A percentile compares a stretch with the other conserved stretches of the same genome.
phyloP scores from a whole-genome alignment of 1,140 invertebrate species.

The Plodia interpunctella region DNA sequence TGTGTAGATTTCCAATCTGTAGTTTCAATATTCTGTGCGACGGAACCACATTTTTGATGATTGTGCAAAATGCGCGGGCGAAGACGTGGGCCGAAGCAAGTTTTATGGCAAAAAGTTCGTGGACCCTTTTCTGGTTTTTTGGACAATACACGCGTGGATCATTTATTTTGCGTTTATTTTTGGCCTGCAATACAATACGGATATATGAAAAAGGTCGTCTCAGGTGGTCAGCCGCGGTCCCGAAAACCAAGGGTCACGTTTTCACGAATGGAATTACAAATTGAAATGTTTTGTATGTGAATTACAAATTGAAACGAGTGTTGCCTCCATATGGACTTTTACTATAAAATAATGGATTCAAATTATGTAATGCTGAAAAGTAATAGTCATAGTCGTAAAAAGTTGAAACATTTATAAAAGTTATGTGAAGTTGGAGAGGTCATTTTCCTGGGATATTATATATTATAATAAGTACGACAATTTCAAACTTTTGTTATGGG shows the following conservation, averaged over 20 bases:
- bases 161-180: conserved; percentile 12
- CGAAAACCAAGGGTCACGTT: neutral
- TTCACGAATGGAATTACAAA: neutral
- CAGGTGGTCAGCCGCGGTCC: neutral
- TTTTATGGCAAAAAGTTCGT: conserved; percentile 11
- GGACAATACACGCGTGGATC: conserved; percentile 5
- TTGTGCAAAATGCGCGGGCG: conserved; percentile 13
- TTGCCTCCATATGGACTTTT: no score
- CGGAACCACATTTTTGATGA: conserved; percentile 10
- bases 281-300: neutral
- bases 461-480: no score
- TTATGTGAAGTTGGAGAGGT: no score
- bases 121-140: conserved; percentile 5
- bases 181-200: conserved; percentile 1
- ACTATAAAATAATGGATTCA: no score
- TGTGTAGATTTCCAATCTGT: no score
- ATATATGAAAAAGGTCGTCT: neutral
- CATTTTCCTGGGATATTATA: no score
- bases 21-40: neutral
- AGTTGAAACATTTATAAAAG: no score
- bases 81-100: conserved; percentile 5
- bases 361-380: no score
- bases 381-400: no score
- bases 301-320: no score
- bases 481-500: no score